Base-by-base conservation (phyloP, 1,140 invertebrate species). In the Bombus difficillimus region DNA sequence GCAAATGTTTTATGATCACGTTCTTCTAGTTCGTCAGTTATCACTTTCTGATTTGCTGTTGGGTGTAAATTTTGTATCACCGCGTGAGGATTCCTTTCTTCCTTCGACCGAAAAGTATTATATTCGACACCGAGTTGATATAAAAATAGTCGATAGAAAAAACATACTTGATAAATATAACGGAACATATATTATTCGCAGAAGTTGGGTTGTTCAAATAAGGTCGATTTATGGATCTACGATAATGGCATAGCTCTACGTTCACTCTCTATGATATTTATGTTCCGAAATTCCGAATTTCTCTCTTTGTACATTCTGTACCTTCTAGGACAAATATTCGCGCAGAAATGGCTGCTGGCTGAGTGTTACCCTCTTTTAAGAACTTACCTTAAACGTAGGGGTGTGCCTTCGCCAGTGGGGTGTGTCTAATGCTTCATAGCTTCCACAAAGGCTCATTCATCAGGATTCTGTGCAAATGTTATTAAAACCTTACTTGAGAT, bases 391-490 rank as follows among this genome's bases (percentile, higher is more conserved):
- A 22, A 73, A 73, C 32, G 41, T 34, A 32, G 18, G 9, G n/a
- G 41, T 47, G 28, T 47, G 41, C 71, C 71, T 47, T 73, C 15
- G 72, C 18, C 72, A 22, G 15, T 43, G 72, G n/a, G 15, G n/a
- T 32, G 72, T 47, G 41, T 18, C 41, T 73, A 73, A 73, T 32
- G 28, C 43, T 47, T 47, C 72, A 73, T 73, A 47, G 22, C n/a
- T 47, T 41, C 72, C 28, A 32, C 41, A 47, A 41, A 47, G 39
- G n/a, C n/a, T 41, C 72, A 25, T 73, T 73, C 72, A 32, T 47
- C 72, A 32, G 72, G 28, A 73, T 47, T 73, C 41, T 47, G 41
- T 73, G 41, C 39, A 73, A 73, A 47, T n/a, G 72, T 32, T 62
- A 47, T 47, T 73, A 28, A 73, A 73, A 43, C 41, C 9, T 47